Evolutionary conservation across 1,140 invertebrate genomes (phyloP), one percentile per base, ranked within the genome.

Genomic region (Temnothorax longispinosus): DNA sequence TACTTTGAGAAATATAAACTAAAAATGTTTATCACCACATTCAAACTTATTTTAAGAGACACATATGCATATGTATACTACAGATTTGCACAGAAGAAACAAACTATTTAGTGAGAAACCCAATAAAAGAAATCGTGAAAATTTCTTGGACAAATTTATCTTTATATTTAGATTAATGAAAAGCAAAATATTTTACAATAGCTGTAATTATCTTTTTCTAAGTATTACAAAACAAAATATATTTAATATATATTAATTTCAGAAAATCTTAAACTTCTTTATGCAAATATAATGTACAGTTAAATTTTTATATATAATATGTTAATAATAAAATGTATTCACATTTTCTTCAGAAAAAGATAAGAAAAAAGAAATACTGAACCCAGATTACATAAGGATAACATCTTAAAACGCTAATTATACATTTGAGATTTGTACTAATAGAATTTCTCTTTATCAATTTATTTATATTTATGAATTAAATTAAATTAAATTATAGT

Each of bases 81-180:
- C 87, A 89, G 64, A 92, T 86, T 74, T 91, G 90, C 82, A 89
- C 76, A 91, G 85, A 91, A 88, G 65, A 90, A 91, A 84, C 38
- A 87, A 85, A 86, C 90, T 92, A 90, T 89, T 86, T 85, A 91
- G 85, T 92, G 91, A 91, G 71, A 92, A 91, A 91, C 86, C 74
- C 91, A 91, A 91, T 88, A 64, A 88, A 92, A 92, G 75, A 91
- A 88, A 91, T 50, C 86, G 62, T 91, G 86, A 88, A 27, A 27
- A 87, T 75, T 50, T 64, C 54, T 88, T 91, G 89, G 86, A 90
- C 90, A 92, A 92, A 92, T 92, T 91, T 92, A 91, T 91, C 88
- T 76, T 74, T 60, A 54, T 21, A 85, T 54, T 64, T 64, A 44
- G 11, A 58, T 56, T 84, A 56, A 65, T 65, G 15, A 15, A 78